Evolutionary conservation across 1,140 invertebrate genomes (phyloP).

Genomic region (Gerris buenoi): DNA sequence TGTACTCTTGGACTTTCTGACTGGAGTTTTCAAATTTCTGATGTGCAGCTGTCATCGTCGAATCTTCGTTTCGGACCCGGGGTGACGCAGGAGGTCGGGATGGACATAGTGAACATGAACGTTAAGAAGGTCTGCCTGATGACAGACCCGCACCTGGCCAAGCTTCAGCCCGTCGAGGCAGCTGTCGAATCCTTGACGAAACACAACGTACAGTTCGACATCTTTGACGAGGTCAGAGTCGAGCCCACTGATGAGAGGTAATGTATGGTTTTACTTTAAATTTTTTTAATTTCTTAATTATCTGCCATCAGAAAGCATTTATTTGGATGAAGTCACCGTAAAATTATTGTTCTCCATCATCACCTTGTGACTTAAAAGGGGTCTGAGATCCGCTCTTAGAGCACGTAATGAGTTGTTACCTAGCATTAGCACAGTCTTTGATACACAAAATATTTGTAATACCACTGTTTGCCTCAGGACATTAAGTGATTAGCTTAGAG

Average conservation of each 20-base stretch:
- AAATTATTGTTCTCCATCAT: neutral
- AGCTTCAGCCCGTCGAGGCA: conserved; percentile 49
- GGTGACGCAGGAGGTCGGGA: conserved; percentile 67
- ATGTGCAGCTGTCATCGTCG: conserved; percentile 65
- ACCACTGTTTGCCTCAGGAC: too few relatives aligned
- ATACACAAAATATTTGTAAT: too few relatives aligned
- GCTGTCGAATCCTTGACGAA: conserved; percentile 57
- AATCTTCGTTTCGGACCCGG: conserved; percentile 73
- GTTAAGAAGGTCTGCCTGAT: conserved; percentile 69
- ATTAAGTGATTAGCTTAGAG: too few relatives aligned
- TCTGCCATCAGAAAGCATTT: neutral
- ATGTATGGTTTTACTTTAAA: too few relatives aligned
- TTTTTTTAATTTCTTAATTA: neutral
- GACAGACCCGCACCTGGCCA: conserved; percentile 58
- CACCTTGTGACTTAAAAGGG: too few relatives aligned
- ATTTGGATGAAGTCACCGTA: neutral
- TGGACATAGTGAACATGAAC: conserved; percentile 64
- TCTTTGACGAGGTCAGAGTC: conserved; percentile 66
- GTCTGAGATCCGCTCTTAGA: too few relatives aligned
- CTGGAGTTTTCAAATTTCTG: too few relatives aligned
- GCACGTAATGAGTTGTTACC: too few relatives aligned
- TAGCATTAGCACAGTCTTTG: too few relatives aligned
- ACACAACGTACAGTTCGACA: conserved; percentile 51
- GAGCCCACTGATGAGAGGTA: conserved; percentile 72
- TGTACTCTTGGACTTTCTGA: too few relatives aligned